Base-by-base conservation (phyloP, 2,113 vertebrate genomes). In the Saiga tatarica region DNA sequence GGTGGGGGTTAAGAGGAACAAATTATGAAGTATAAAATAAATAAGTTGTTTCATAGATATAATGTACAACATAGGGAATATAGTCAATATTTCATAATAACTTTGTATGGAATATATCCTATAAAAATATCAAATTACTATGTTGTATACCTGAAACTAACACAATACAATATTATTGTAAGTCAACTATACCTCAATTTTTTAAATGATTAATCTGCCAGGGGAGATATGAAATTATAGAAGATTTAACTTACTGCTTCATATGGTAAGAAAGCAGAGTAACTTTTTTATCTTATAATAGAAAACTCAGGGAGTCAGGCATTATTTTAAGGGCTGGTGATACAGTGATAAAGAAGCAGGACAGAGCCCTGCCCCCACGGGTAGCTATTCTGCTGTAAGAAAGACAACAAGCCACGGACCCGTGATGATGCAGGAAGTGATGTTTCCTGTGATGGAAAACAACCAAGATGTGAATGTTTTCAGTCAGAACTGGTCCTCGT, bases 351-450 rank as follows among this genome's bases (percentile, higher is more conserved):
- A 36, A 21, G 1, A 2, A 45, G n/a, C 47, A 10, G 14, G 9
- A 13, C 7, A 6, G 16, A 23, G 8, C 12, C 39, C 85, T 25
- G 15, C 17, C 30, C 42, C 15, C 2, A 2, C 0, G 6, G 33
- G 36, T 0, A 7, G 52, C 9, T 28, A 6, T 16, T 30, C 52
- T 25, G 2, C 39, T 33, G 7, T 36, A 21, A 50, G 59, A 39
- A 42, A 19, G 50, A 67, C 60, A 1, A 5, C 2, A 1, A 42
- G n/a, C 52, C 5, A 7, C 0, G 0, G 6, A 26, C 0, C 2
- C 0, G 4, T 4, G 3, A 36, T 11, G 47, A 28, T 1, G 28
- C 39, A 25, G 30, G 12, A 28, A 21, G 52, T 39, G 60, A 10
- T 21, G 8, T 11, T 16, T 83, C 47, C 52, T 8, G 25, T 47